Conservation (phyloP, 2,888 invertebrate genomes). For the Microctonus aethiopoides region DNA sequence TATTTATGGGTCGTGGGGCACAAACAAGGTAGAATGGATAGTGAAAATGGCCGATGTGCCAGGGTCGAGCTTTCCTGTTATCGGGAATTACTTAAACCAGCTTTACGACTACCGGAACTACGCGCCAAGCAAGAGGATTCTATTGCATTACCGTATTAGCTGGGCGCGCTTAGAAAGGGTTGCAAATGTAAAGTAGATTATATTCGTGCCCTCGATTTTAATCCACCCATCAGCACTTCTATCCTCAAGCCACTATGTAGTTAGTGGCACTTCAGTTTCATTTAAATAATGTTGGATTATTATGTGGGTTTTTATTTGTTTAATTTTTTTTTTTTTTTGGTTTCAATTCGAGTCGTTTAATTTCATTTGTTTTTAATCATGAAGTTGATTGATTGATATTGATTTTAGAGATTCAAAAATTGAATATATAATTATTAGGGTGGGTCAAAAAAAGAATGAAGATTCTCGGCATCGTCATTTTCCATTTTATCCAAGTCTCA, state of each 20-base stretch:
- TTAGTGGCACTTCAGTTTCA: constrained; percentile 20
- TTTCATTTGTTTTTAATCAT: too few species aligned
- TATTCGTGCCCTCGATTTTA: constrained; percentile 54
- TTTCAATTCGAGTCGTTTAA: neutral
- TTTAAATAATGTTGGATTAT: neutral
- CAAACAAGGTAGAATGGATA: neutral
- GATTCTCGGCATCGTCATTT: too few species aligned
- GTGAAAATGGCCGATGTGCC: constrained; percentile 8
- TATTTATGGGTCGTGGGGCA: neutral
- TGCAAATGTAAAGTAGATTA: constrained; percentile 63
- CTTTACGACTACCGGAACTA: constrained; percentile 63
- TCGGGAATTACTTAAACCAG: constrained; percentile 65
- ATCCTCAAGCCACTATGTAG: neutral
- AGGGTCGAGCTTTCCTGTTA: constrained; percentile 52
- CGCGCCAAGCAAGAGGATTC: constrained; percentile 53
- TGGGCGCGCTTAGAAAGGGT: constrained; percentile 61
- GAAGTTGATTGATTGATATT: too few species aligned
- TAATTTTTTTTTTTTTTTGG: neutral
- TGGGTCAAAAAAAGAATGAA: too few species aligned
- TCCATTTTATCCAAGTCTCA: too few species aligned
- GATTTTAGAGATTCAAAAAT: too few species aligned
- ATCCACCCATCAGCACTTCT: constrained; percentile 51
- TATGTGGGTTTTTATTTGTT: neutral
- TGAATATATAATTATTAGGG: too few species aligned
- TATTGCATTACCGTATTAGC: constrained; percentile 65